Conservation (phyloP, 2,888 invertebrate species). For the Lottia gigantea region DNA sequence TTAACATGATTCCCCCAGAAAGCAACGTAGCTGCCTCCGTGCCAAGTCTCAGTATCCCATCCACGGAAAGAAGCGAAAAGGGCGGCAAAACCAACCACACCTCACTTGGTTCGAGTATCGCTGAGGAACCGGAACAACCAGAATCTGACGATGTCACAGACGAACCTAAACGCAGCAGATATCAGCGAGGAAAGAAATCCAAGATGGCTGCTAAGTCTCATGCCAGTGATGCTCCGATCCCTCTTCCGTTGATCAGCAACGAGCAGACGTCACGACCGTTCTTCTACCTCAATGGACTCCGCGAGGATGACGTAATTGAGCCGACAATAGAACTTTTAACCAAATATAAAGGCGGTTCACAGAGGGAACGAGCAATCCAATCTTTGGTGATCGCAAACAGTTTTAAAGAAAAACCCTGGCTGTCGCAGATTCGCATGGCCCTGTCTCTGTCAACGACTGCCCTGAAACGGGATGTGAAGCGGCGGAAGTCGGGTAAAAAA, state of each 20-base stretch:
- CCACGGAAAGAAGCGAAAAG: conserved; percentile 11
- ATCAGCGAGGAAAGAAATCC: conserved; percentile 37
- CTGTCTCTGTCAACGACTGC: conserved; percentile 58
- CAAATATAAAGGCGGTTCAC: conserved; percentile 55
- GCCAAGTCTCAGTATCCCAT: conserved; percentile 14
- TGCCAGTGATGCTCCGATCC: conserved; percentile 53
- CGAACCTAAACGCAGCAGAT: conserved; percentile 10
- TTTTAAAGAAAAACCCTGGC: conserved; percentile 66
- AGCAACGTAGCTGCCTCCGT: conserved; percentile 7
- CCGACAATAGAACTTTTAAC: conserved; percentile 55
- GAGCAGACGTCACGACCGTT: conserved; percentile 58
- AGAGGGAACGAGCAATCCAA: conserved; percentile 63
- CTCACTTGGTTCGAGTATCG: conserved; percentile 4
- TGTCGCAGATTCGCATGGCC: conserved; percentile 64
- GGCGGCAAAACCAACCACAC: not conserved
- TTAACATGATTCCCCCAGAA: conserved; percentile 9
- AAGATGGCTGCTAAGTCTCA: conserved; percentile 49
- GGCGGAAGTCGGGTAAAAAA: not conserved
- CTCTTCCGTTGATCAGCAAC: conserved; percentile 56
- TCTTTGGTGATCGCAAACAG: conserved; percentile 65
- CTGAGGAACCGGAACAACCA: not conserved
- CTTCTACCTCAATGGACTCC: conserved; percentile 54
- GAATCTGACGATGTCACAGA: conserved; percentile 13
- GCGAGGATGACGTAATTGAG: conserved; percentile 52
- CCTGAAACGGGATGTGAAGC: conserved; percentile 48